Conservation (phyloP, 2,113 vertebrate species). For the Thalassarche chlororhynchos region DNA sequence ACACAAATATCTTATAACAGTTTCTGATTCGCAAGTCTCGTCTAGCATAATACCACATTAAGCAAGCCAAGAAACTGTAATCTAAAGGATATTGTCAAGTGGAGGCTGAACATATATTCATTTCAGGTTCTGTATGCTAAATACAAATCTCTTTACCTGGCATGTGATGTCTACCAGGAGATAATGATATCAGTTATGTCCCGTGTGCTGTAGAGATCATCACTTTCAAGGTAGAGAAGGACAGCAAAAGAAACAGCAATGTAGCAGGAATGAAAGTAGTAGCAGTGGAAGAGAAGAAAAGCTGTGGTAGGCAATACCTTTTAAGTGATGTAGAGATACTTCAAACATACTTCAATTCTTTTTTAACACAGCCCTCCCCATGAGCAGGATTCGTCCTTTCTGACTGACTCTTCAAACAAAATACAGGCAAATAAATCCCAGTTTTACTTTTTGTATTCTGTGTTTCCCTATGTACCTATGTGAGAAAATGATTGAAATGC, state of each 20-base stretch:
- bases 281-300: neutral
- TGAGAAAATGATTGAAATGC: neutral
- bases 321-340: neutral
- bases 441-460: neutral
- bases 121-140: neutral
- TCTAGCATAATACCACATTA: neutral
- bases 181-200: neutral
- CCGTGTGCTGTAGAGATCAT: neutral
- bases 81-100: slow-evolving; percentile 1
- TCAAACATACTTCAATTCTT: neutral
- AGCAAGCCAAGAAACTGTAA: neutral
- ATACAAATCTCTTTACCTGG: neutral
- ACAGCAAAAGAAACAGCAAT: neutral
- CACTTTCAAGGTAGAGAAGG: neutral
- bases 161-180: neutral
- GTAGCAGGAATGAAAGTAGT: neutral
- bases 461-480: neutral
- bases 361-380: neutral
- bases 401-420: neutral
- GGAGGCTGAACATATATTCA: neutral
- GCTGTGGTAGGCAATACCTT: neutral
- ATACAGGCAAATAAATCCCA: neutral
- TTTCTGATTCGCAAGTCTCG: neutral
- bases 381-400: neutral
- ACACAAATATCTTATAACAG: slow-evolving; percentile 12